Evolutionary conservation across 2,888 invertebrate species (phyloP), one percentile per base, ranked within the genome.

Genomic region (Catocala nupta): DNA sequence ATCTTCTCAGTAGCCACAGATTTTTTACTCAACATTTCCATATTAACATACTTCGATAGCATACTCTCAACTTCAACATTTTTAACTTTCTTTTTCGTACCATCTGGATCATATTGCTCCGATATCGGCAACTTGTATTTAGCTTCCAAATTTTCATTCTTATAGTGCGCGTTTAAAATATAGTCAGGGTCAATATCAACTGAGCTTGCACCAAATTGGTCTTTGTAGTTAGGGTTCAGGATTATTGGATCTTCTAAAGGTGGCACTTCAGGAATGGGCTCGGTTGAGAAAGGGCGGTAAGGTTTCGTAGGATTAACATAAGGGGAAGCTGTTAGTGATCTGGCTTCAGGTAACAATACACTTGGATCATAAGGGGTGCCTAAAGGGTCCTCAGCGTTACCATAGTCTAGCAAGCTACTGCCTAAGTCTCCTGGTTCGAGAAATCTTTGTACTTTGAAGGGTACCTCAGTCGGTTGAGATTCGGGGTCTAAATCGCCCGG

Each of bases 401-500:
- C 49, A 5, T 61, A 55, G 16, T 77, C 60, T 16, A 76, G n/a
- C 0, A 43, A 12, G 16, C 54, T 33, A 50, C 78, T 76, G 7
- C 78, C 78, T 33, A 59, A 56, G 53, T 77, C 77, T 5, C 76
- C 64, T 49, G 75, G 73, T 55, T 84, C 82, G 42, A 77, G 69
- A 54, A 85, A 85, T 12, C 85, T 71, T 65, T 87, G 77, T 58
- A 88, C 76, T 71, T 83, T 68, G 59, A 85, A 83, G 16, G 77
- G 78, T 90, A 91, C 90, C 91, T 92, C 91, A 88, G 88, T 88
- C 44, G 90, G 88, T 77, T 88, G 86, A 75, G 87, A 90, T 83
- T 82, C 86, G 73, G 79, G 90, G 88, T 87, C 90, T 85, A 85
- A 89, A 88, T 89, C 88, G 72, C 85, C 87, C 88, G 83, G 88